phyloP scores from a whole-genome alignment of 2,113 vertebrate genomes.

The Oncorhynchus tshawytscha region DNA sequence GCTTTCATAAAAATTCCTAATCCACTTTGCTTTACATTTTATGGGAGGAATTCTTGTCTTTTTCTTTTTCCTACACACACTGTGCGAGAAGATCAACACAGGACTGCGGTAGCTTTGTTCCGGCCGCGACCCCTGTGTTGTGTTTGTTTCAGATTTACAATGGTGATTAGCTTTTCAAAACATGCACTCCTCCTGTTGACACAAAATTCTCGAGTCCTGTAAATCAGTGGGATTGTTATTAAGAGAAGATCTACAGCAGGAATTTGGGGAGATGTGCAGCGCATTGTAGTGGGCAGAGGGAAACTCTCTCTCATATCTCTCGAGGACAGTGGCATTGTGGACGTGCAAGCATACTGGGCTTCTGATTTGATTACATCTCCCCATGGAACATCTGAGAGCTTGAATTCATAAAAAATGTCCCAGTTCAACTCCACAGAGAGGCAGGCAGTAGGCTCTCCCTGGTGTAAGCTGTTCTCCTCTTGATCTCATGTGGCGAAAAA shows the following conservation, averaged over 20 bases:
- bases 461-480: constrained; percentile 32
- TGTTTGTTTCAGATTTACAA: constrained; percentile 40
- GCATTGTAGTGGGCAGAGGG: constrained; percentile 57
- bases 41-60: neutral
- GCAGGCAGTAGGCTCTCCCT: constrained; percentile 20
- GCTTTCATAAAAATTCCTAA: constrained; percentile 34
- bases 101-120: constrained; percentile 4
- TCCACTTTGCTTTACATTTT: constrained; percentile 27
- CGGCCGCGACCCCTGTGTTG: neutral
- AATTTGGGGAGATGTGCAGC: constrained; percentile 42
- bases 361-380: constrained; percentile 48
- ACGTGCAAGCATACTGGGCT: constrained; percentile 49
- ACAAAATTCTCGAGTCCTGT: constrained; percentile 30
- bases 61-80: constrained; percentile 20
- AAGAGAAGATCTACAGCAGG: constrained; percentile 24
- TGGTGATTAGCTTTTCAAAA: constrained; percentile 19
- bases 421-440: neutral
- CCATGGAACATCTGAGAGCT: constrained; percentile 47
- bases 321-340: constrained; percentile 52
- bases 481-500: constrained; percentile 40
- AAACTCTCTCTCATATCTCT: constrained; percentile 10
- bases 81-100: constrained; percentile 11
- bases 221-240: constrained; percentile 51
- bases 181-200: constrained; percentile 30
- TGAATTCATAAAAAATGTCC: constrained; percentile 33